These are phyloP conservation scores for Phymanthus crucifer DNA, from an alignment of 92 coral and sea anemone genomes.

Conservation along the genomic window DNA sequence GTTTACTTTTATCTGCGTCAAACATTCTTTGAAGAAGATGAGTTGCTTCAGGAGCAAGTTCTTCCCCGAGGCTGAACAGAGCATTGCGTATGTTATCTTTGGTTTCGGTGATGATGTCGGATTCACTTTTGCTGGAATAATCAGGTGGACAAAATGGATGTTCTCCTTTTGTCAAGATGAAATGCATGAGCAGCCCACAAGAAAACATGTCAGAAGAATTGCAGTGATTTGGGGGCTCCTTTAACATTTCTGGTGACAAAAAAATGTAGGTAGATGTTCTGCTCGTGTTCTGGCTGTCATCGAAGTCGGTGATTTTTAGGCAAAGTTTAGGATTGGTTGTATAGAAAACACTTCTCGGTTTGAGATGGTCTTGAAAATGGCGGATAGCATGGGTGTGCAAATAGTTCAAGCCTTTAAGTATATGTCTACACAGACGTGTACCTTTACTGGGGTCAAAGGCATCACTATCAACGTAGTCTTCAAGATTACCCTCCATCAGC, in stretches of 20 bases:
- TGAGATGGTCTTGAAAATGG: constrained; percentile 32
- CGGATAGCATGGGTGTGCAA: not conserved
- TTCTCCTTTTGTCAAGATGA: constrained; percentile 8
- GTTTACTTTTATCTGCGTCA: not conserved
- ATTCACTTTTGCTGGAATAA: not conserved
- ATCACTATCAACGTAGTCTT: not conserved
- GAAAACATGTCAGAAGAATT: constrained; percentile 27
- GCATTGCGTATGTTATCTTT: not conserved
- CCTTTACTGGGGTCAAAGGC: not conserved
- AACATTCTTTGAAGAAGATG: constrained; percentile 33
- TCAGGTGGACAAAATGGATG: not conserved
- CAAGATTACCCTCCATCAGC: constrained; percentile 19
- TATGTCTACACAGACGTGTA: constrained; percentile 25
- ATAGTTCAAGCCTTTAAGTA: constrained; percentile 18
- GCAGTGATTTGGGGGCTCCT: not conserved
- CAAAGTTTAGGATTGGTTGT: not conserved
- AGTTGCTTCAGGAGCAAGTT: constrained; percentile 25
- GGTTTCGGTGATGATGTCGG: not conserved
- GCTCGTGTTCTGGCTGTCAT: constrained; percentile 1
- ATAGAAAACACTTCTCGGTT: constrained; percentile 39
- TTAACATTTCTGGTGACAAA: constrained; percentile 19
- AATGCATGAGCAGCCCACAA: constrained; percentile 25
- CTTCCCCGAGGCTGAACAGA: not conserved
- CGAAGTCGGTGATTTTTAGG: constrained; percentile 25
- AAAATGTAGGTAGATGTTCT: constrained; percentile 11